Base-by-base conservation (phyloP, 2,113 vertebrate species). In the Peromyscus californicus region DNA sequence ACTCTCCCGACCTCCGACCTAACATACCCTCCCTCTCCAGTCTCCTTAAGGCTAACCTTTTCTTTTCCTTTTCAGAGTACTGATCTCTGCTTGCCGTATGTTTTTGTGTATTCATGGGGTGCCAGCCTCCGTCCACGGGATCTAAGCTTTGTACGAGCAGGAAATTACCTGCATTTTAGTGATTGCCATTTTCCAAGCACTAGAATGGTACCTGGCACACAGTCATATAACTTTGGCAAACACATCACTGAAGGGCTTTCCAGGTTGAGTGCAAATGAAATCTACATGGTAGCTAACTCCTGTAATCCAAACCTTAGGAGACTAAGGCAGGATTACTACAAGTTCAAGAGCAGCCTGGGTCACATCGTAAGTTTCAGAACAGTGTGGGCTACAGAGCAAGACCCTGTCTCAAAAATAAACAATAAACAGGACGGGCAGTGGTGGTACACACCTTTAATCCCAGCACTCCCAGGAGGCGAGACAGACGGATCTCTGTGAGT, bases 121-220 rank as follows among this genome's bases (percentile, higher is more conserved):
- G 48, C 67, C 85, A 45, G 8, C 51, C 51, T 94, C 54, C 59
- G 24, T 82, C 67, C 67, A 65, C 69, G 36, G 54, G 67, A 42
- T 48, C 63, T 22, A 76, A 72, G 59, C 54, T 45, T 72, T 6
- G 0, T 24, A 42, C 2, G 63, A 93, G 57, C 63, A 84, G 89
- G 89, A 97, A 95, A 63, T 75, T 22, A 1, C 17, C 2, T 80
- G 82, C 70, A 70, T 91, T 90, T 92, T 90, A 87, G 83, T 70
- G 65, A 24, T 5, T 76, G 10, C 51, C 72, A 1, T 63, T 86
- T 93, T 63, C 74, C 45, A 61, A 57, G 57, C 42, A 57, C 31
- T 70, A 54, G 61, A 63, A 78, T 84, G 78, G 31, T 29, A 13
- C 74, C 59, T 42, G 19, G 93, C 74, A 83, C 7, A 39, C 6